These are phyloP conservation scores for Machimus rusticus DNA, from an alignment of 2,888 invertebrate genomes.

Conservation along the genomic window DNA sequence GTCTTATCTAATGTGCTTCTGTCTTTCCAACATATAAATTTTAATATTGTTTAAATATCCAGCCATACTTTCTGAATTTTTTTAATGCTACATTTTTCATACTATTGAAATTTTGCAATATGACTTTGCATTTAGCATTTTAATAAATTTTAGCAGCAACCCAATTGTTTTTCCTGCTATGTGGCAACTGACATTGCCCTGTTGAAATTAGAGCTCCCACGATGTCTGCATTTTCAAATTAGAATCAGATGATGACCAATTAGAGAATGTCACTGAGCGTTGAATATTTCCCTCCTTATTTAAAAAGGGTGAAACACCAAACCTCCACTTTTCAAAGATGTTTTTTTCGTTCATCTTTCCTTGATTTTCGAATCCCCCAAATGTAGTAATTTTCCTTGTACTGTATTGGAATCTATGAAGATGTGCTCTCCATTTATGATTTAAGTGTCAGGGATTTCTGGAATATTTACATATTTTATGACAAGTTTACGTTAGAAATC, in stretches of 20 bases:
- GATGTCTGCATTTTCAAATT: too few species aligned
- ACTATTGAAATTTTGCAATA: background rate
- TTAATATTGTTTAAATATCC: background rate
- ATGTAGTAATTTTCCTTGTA: too few species aligned
- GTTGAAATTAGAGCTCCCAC: background rate
- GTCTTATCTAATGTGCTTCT: background rate
- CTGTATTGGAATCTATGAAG: too few species aligned
- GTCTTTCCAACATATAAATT: background rate
- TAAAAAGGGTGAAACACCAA: background rate
- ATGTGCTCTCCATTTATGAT: background rate
- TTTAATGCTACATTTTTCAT: background rate
- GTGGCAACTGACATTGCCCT: too few species aligned
- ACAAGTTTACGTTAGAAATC: too few species aligned
- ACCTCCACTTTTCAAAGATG: background rate
- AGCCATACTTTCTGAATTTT: background rate
- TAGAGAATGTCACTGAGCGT: background rate
- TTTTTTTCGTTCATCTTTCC: background rate
- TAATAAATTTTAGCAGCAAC: too few species aligned
- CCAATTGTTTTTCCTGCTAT: too few species aligned
- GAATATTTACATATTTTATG: background rate
- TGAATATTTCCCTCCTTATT: background rate
- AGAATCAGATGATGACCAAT: background rate
- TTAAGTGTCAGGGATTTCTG: background rate
- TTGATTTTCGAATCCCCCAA: background rate
- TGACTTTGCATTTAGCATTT: too few species aligned